A percentile compares a stretch with the other conserved stretches of the same genome.
Evolutionary conservation across 2,888 invertebrate genomes (phyloP).

Genomic region (Hydraecia micacea): DNA sequence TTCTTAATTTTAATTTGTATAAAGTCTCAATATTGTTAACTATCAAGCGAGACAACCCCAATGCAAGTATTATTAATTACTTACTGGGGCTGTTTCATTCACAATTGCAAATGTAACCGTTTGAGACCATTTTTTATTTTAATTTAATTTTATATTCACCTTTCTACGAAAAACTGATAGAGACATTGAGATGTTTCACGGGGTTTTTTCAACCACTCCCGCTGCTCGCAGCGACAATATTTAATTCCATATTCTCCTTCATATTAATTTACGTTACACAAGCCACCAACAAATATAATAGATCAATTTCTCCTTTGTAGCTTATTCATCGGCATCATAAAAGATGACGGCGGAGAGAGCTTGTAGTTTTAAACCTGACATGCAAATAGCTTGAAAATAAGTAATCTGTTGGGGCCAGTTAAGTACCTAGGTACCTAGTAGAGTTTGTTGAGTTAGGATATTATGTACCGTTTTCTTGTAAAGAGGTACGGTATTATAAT

Average conservation of each 20-base stretch:
- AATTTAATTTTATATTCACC: neutral
- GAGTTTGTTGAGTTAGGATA: neutral
- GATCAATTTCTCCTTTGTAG: constrained; percentile 51
- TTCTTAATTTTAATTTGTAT: too few relatives aligned
- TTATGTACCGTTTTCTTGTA: neutral
- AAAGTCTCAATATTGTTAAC: too few relatives aligned
- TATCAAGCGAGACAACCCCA: too few relatives aligned
- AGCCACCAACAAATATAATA: constrained; percentile 44
- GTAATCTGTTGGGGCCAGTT: constrained; percentile 33
- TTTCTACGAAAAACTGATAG: neutral
- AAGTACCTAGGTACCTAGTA: constrained; percentile 37
- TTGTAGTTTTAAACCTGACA: constrained; percentile 51
- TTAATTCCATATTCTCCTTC: constrained; percentile 34
- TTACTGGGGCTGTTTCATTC: too few relatives aligned
- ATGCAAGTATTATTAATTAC: too few relatives aligned
- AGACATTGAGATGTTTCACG: neutral
- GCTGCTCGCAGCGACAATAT: neutral
- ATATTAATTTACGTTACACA: constrained; percentile 41
- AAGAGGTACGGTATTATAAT: constrained; percentile 2
- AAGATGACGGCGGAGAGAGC: constrained; percentile 37
- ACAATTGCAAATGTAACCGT: too few relatives aligned
- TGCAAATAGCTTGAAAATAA: constrained; percentile 53
- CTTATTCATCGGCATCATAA: constrained; percentile 48
- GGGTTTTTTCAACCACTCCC: neutral
- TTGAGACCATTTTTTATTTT: too few relatives aligned